phyloP scores from a whole-genome alignment of 2,113 vertebrate genomes.

The Bucco capensis region DNA sequence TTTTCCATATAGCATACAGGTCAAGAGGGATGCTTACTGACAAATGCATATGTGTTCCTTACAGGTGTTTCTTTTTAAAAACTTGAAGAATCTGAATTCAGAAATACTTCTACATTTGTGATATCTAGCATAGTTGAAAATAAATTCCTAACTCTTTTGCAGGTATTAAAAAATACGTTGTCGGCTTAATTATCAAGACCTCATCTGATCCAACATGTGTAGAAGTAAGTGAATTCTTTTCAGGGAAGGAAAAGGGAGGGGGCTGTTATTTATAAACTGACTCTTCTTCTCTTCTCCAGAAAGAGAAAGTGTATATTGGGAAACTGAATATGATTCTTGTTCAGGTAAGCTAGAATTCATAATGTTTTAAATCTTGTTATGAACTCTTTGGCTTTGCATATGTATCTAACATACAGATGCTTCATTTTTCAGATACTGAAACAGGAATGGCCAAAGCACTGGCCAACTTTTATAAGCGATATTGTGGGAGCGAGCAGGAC shows the following conservation, averaged over 20 bases:
- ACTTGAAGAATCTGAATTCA: background rate
- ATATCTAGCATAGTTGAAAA: background rate
- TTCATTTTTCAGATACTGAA: conserved; percentile 86
- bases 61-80: background rate
- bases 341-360: conserved; percentile 77
- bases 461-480: conserved; percentile 98
- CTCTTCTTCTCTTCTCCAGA: conserved; percentile 69
- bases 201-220: conserved; percentile 90
- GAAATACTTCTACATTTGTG: background rate
- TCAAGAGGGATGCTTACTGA: background rate
- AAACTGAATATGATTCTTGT: conserved; percentile 99
- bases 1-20: background rate
- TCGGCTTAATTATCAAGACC: conserved; percentile 96
- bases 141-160: conserved; percentile 42
- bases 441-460: conserved; percentile 99
- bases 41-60: background rate
- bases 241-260: background rate
- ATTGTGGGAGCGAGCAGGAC: conserved; percentile 97
- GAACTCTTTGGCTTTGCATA: background rate
- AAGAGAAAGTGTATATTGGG: conserved; percentile 95
- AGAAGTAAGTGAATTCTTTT: conserved; percentile 81
- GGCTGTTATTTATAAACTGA: background rate
- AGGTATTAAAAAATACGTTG: conserved; percentile 98
- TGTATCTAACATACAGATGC: background rate
- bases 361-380: fast-evolving